phyloP scores from a whole-genome alignment of 2,113 vertebrate genomes.

The Phocoena sinus region DNA sequence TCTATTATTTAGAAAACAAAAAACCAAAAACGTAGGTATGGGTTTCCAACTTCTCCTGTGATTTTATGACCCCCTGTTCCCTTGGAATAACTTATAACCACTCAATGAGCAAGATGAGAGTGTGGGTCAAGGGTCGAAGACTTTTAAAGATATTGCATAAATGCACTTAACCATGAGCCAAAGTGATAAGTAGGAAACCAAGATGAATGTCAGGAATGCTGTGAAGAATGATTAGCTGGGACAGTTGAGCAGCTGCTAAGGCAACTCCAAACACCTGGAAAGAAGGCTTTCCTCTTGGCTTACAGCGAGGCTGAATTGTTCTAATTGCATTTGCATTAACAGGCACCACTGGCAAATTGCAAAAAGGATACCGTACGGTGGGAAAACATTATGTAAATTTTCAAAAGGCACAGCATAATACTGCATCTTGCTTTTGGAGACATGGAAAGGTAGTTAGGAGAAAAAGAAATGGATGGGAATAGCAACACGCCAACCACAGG shows the following conservation, averaged over 20 bases:
- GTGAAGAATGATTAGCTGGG: conserved; percentile 40
- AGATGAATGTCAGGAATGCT: conserved; percentile 22
- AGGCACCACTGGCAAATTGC: conserved; percentile 44
- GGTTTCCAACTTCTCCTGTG: conserved; percentile 52
- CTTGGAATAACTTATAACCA: conserved; percentile 64
- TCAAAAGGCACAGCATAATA: conserved; percentile 31
- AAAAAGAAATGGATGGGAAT: neutral
- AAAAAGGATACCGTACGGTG: neutral
- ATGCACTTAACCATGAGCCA: conserved; percentile 51
- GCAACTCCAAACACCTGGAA: conserved; percentile 43
- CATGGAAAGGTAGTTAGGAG: neutral
- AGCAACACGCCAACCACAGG: neutral
- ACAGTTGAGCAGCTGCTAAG: conserved; percentile 23
- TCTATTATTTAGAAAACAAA: conserved; percentile 38
- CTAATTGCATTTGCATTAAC: conserved; percentile 59
- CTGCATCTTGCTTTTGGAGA: conserved; percentile 16
- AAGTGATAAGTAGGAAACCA: conserved; percentile 41
- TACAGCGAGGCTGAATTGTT: conserved; percentile 27
- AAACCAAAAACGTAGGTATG: rapidly evolving
- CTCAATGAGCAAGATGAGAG: conserved; percentile 65
- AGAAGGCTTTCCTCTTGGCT: conserved; percentile 31
- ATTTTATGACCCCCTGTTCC: conserved; percentile 42
- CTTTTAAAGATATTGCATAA: conserved; percentile 54
- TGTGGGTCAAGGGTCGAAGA: conserved; percentile 58
- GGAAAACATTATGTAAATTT: conserved; percentile 35